phyloP scores from a whole-genome alignment of 2,888 invertebrate species.

The Nematopogon swammerdamellus region DNA sequence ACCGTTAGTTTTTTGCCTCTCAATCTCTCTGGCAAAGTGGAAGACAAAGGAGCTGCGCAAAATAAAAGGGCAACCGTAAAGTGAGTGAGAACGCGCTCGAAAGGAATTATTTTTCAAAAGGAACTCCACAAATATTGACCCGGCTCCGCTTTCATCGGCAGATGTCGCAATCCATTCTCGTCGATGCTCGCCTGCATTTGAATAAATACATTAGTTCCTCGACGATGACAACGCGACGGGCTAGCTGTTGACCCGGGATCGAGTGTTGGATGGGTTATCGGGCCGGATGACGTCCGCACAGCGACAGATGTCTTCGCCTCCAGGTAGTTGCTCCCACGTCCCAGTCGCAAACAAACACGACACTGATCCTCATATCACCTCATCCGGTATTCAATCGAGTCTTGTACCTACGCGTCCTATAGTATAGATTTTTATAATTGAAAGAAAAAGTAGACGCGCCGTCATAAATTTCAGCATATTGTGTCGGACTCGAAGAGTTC shows the following conservation, averaged over 20 bases:
- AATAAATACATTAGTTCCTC: conserved; percentile 41
- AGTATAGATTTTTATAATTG: too few species aligned
- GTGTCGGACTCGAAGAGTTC: too few species aligned
- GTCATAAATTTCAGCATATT: too few species aligned
- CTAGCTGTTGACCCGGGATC: conserved; percentile 47
- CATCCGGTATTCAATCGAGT: too few species aligned
- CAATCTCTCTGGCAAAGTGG: neutral
- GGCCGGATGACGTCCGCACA: neutral
- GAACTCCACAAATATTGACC: conserved; percentile 45
- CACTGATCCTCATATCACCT: too few species aligned
- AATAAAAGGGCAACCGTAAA: conserved; percentile 4
- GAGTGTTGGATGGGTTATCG: conserved; percentile 18
- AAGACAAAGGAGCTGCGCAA: neutral
- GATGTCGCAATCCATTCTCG: conserved; percentile 36
- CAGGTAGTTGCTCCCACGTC: too few species aligned
- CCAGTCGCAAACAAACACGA: too few species aligned
- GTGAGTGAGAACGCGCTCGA: conserved; percentile 16
- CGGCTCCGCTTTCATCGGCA: conserved; percentile 25
- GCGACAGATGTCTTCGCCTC: neutral
- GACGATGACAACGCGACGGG: too few species aligned
- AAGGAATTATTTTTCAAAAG: conserved; percentile 17
- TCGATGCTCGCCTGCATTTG: conserved; percentile 47
- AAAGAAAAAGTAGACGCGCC: too few species aligned
- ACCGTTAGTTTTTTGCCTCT: neutral
- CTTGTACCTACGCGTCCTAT: too few species aligned